Percentiles rank a stretch among this genome's conserved stretches.
Evolutionary conservation across 2,113 vertebrate species (phyloP).

Genomic region (Cebidichthys violaceus): DNA sequence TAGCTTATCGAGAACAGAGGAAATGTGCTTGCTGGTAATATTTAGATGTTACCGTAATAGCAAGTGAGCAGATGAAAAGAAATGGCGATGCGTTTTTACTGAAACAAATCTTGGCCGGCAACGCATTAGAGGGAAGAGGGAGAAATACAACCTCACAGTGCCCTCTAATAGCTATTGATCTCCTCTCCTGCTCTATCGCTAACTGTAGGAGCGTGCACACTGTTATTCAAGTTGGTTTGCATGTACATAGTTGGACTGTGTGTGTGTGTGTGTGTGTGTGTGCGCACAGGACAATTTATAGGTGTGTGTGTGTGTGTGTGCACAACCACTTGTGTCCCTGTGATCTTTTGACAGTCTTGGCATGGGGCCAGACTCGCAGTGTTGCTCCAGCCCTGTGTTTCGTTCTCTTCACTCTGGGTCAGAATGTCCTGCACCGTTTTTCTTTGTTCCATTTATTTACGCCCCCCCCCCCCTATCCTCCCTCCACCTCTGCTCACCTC

Average conservation of each 20-base stretch:
- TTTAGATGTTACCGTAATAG: constrained; percentile 72
- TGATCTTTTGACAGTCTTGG: constrained; percentile 60
- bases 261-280: constrained; percentile 23
- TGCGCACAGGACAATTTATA: constrained; percentile 10
- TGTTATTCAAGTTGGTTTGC: background rate
- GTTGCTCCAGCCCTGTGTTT: constrained; percentile 48
- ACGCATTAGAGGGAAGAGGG: constrained; percentile 65
- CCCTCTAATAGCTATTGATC: constrained; percentile 80
- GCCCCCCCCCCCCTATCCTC: constrained; percentile 32
- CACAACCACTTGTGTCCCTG: constrained; percentile 10
- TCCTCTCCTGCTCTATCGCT: constrained; percentile 54
- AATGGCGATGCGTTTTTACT: constrained; percentile 67
- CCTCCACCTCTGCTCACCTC: constrained; percentile 22
- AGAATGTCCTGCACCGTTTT: constrained; percentile 73
- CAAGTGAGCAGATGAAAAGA: constrained; percentile 55
- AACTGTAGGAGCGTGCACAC: constrained; percentile 19
- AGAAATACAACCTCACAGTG: constrained; percentile 63
- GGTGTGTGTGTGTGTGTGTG: constrained; percentile 17
- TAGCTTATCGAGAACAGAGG: constrained; percentile 35
- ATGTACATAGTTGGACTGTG: background rate
- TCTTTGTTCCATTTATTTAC: constrained; percentile 61
- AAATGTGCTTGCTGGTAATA: constrained; percentile 70
- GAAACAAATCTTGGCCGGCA: constrained; percentile 65
- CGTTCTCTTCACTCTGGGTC: constrained; percentile 60
- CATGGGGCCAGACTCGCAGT: constrained; percentile 43